Evolutionary conservation across 2,888 invertebrate genomes (phyloP).

Genomic region (Drosophila subsilvestris): DNA sequence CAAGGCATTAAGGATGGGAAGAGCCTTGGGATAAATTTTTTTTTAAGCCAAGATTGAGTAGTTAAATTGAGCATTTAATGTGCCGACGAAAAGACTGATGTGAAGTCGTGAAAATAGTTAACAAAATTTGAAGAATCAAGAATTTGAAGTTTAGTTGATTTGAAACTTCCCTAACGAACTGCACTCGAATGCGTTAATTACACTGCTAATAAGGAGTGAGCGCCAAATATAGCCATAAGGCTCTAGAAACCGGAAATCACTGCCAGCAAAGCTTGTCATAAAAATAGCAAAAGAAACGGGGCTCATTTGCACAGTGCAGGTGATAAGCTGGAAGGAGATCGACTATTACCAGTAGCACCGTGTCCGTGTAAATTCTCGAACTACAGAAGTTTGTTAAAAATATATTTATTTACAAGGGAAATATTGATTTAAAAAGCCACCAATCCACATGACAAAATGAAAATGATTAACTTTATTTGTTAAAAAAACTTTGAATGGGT

Average conservation of each 20-base stretch:
- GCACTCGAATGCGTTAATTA: conserved; percentile 28
- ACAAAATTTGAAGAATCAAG: neutral
- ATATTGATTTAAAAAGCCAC: conserved; percentile 48
- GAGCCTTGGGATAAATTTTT: conserved; percentile 8
- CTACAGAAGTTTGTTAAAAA: neutral
- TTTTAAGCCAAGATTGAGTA: neutral
- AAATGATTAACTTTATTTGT: conserved; percentile 30
- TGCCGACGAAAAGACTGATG: neutral
- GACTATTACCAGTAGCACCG: conserved; percentile 4
- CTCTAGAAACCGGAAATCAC: neutral
- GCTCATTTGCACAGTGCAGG: conserved; percentile 24
- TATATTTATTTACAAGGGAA: conserved; percentile 36
- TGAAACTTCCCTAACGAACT: neutral
- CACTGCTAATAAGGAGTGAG: conserved; percentile 33
- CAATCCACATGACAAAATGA: conserved; percentile 9
- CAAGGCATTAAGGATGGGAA: too few species aligned
- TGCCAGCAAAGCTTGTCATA: neutral
- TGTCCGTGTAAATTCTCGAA: neutral
- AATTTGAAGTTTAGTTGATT: conserved; percentile 1
- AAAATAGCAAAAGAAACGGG: conserved; percentile 8
- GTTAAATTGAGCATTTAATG: conserved; percentile 41
- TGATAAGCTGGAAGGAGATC: conserved; percentile 2
- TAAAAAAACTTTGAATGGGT: conserved; percentile 44
- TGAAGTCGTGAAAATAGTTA: conserved; percentile 11
- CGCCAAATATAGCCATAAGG: neutral